Evolutionary conservation across 2,113 vertebrate genomes (phyloP), one percentile per base, ranked within the genome.

Genomic region (Origma solitaria): DNA sequence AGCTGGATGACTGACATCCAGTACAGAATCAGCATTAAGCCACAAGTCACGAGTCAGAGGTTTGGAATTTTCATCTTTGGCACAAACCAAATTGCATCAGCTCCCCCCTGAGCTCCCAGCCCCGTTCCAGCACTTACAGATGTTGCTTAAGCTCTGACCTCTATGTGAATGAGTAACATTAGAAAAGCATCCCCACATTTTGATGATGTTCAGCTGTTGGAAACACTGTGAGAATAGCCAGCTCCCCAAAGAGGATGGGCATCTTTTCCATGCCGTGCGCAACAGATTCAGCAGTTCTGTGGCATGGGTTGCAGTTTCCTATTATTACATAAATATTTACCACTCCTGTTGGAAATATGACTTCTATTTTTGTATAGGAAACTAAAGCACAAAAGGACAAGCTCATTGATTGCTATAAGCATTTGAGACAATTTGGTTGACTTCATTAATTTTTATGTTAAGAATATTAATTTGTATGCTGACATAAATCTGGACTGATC

Each of bases 121-220:
- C 24, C 30, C 0, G 0, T 9, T 23, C n/a, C 35, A 66, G 37
- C 60, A 31, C 15, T 49, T 53, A 5, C 0, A 68, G 28, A 40
- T 10, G 16, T 57, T 82, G 8, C 71, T 53, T 18, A 28, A 57
- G 66, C 31, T 47, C 71, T n/a, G 40, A 50, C 16, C 60, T 23
- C 24, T 57, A 6, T 42, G 0, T 0, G 1, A 56, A 35, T 7
- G n/a, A 51, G 37, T 75, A 54, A 62, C 7, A 1, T 45, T 22
- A 64, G 81, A 60, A 72, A 60, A 68, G 53, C 13, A 6, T 62
- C 27, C 61, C 20, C 30, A 19, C 45, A 13, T 37, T 64, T 62
- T 45, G 64, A 37, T 76, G 57, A 25, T 28, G 30, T 50, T 81
- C 50, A 64, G 57, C 44, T 76, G 72, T 62, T 80, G 62, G 68